These are phyloP conservation scores for Hydroisotoma schaefferi DNA, from an alignment of 2,888 invertebrate genomes.

Conservation along the genomic window DNA sequence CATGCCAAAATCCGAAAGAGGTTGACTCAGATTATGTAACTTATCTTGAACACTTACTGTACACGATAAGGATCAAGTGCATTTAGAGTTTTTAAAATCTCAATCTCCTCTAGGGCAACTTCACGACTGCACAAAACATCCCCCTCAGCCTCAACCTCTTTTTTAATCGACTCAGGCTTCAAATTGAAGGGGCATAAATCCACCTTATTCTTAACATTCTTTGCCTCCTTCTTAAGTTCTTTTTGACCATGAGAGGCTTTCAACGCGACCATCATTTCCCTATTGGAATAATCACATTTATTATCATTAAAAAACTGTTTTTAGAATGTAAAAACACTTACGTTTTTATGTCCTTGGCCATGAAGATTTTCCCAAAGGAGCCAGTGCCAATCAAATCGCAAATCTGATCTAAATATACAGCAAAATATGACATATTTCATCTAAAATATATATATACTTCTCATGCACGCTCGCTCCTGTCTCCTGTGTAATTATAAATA, in stretches of 20 bases:
- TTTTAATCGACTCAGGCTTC: not conserved
- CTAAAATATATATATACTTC: too few species aligned
- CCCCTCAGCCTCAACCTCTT: not conserved
- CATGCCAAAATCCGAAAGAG: too few species aligned
- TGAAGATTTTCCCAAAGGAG: not conserved
- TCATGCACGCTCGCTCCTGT: too few species aligned
- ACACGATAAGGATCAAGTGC: not conserved
- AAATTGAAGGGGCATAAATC: too few species aligned
- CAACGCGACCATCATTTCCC: too few species aligned
- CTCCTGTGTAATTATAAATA: too few species aligned
- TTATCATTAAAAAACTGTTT: not conserved
- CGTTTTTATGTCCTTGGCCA: not conserved
- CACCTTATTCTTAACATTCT: too few species aligned
- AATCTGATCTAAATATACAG: not conserved
- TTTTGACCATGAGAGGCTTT: too few species aligned
- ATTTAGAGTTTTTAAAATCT: not conserved
- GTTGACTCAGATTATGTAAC: too few species aligned
- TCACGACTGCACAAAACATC: not conserved
- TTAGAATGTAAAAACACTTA: not conserved
- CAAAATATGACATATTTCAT: too few species aligned
- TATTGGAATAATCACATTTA: not conserved
- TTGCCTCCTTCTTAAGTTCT: too few species aligned
- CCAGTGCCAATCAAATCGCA: not conserved
- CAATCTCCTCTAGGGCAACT: not conserved
- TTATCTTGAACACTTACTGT: too few species aligned